Percentiles rank a stretch among this genome's conserved stretches.
Conservation (phyloP, 2,797 vertebrate genomes). For the Sebastes goodei region DNA sequence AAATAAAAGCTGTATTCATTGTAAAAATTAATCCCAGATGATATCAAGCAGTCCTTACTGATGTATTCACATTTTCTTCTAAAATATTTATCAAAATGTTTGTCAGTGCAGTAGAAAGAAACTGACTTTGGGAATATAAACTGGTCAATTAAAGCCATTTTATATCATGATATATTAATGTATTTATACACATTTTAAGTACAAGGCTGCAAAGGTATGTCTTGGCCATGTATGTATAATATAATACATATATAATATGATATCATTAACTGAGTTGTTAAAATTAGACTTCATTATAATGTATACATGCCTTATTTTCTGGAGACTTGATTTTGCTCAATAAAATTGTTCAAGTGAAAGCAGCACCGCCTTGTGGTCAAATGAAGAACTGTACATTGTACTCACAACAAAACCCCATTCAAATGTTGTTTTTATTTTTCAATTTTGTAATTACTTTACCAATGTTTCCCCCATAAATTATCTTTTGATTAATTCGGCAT, state of each 20-base stretch:
- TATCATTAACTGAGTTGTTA: background rate
- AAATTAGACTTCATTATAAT: background rate
- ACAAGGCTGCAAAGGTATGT: background rate
- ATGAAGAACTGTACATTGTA: background rate
- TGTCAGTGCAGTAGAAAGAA: background rate
- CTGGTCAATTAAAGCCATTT: background rate
- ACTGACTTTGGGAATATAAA: background rate
- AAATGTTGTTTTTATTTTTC: background rate
- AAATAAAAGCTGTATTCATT: background rate
- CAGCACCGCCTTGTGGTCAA: background rate
- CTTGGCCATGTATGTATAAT: background rate
- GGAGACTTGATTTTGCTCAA: background rate
- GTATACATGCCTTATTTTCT: background rate
- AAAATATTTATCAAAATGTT: background rate
- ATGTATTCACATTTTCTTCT: background rate
- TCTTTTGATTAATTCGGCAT: background rate
- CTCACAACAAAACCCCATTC: background rate
- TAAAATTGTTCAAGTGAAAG: background rate
- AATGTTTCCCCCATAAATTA: fast-evolving
- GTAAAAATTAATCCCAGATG: background rate
- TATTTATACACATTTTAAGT: background rate
- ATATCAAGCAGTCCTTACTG: background rate
- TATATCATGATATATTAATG: background rate
- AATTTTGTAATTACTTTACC: background rate
- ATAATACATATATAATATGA: background rate